These are phyloP conservation scores for Luperina nickerlii DNA, from an alignment of 2,888 invertebrate species.

Conservation along the genomic window DNA sequence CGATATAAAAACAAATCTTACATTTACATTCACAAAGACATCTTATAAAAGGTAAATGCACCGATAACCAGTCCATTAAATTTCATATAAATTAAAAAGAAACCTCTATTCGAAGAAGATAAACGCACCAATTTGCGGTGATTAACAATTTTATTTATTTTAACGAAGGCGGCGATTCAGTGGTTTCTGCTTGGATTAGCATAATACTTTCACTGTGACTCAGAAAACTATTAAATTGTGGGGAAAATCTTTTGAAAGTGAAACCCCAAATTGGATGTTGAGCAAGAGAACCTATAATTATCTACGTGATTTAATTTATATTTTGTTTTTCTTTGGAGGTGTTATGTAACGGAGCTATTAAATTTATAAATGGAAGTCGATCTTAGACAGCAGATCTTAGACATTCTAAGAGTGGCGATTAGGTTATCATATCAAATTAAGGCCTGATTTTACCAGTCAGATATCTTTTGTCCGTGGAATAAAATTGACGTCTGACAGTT, in stretches of 20 bases:
- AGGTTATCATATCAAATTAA: too few relatives aligned
- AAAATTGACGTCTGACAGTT: too few relatives aligned
- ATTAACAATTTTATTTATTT: constrained; percentile 54
- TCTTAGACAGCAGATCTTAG: not conserved
- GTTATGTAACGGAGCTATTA: not conserved
- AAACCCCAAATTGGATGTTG: constrained; percentile 53
- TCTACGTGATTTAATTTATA: constrained; percentile 8
- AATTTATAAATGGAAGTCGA: not conserved
- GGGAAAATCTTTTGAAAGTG: constrained; percentile 63
- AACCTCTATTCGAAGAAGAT: constrained; percentile 55
- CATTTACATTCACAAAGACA: constrained; percentile 14
- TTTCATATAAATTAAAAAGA: constrained; percentile 33
- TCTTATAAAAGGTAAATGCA: constrained; percentile 35
- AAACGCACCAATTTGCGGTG: constrained; percentile 58
- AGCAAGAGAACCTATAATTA: constrained; percentile 43
- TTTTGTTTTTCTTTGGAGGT: constrained; percentile 6
- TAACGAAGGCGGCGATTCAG: constrained; percentile 34
- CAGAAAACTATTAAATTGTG: constrained; percentile 62
- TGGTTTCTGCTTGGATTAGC: constrained; percentile 65
- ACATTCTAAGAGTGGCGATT: not conserved
- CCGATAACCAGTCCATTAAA: constrained; percentile 26
- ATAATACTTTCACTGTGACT: constrained; percentile 67
- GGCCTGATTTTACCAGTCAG: too few relatives aligned
- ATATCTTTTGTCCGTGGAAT: too few relatives aligned
- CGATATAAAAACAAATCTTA: constrained; percentile 26